Evolutionary conservation across 1,140 invertebrate species (phyloP).

Genomic region (Atopsyche davidsoni): DNA sequence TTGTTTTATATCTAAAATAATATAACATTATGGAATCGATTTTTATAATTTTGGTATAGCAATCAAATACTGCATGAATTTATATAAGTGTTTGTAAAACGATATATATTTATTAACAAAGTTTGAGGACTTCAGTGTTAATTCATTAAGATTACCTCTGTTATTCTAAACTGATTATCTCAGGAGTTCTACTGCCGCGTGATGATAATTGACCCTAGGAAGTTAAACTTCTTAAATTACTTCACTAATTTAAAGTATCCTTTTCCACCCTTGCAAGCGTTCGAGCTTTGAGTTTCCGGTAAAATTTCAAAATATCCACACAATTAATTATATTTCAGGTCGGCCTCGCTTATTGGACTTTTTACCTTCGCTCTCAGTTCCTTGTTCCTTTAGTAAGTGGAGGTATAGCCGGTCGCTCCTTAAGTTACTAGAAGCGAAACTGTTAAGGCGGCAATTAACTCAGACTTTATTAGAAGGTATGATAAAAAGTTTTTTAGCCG

Average conservation of each 20-base stretch:
- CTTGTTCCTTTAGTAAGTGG: constrained; percentile 8
- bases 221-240: constrained; percentile 14
- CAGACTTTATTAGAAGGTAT: constrained; percentile 30
- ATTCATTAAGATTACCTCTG: too few relatives aligned
- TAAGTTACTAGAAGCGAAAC: constrained; percentile 24
- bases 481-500: constrained; percentile 27
- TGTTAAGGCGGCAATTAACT: constrained; percentile 30
- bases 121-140: too few relatives aligned
- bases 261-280: too few relatives aligned
- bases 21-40: too few relatives aligned
- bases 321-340: constrained; percentile 27
- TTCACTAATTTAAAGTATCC: constrained; percentile 16
- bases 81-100: too few relatives aligned
- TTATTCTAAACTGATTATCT: too few relatives aligned
- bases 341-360: constrained; percentile 21
- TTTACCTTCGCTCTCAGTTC: constrained; percentile 12
- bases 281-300: constrained; percentile 3
- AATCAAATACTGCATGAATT: too few relatives aligned
- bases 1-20: too few relatives aligned
- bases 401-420: constrained; percentile 1
- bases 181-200: too few relatives aligned
- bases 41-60: too few relatives aligned
- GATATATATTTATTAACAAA: too few relatives aligned
- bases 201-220: too few relatives aligned
- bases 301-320: constrained; percentile 20